Conservation (phyloP, 2,797 vertebrate species). For the Melanotaenia trifasciata region DNA sequence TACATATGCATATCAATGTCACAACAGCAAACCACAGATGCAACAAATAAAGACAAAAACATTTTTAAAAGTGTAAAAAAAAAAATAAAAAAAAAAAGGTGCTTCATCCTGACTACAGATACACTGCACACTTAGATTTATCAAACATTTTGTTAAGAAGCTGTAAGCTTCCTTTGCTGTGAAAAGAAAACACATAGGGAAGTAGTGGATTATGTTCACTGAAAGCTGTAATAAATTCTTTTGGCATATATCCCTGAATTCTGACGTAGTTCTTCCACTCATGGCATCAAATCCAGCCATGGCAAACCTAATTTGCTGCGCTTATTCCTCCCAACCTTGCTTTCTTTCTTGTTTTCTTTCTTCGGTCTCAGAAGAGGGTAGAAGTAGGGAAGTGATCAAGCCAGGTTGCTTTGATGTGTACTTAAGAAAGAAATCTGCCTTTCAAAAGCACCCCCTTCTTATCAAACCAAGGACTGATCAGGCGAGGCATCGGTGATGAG, state of each 20-base stretch:
- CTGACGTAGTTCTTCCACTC: conserved; percentile 67
- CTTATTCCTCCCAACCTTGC: conserved; percentile 62
- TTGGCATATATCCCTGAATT: conserved; percentile 79
- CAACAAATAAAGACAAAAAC: conserved; percentile 20
- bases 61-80: conserved; percentile 32
- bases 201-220: conserved; percentile 72
- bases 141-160: conserved; percentile 60
- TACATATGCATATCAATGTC: background rate
- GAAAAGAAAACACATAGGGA: conserved; percentile 52
- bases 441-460: conserved; percentile 67
- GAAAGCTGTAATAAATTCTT: conserved; percentile 78
- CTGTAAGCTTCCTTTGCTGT: conserved; percentile 35
- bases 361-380: conserved; percentile 45
- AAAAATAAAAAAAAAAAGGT: conserved; percentile 10
- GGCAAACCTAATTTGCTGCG: conserved; percentile 70
- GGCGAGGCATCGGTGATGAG: conserved; percentile 56
- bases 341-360: conserved; percentile 63
- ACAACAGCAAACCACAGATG: background rate
- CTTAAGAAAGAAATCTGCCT: conserved; percentile 74
- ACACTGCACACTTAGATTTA: conserved; percentile 39
- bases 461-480: conserved; percentile 67
- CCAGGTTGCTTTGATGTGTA: conserved; percentile 75
- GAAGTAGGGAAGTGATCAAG: conserved; percentile 51
- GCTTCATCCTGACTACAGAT: conserved; percentile 54
- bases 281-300: conserved; percentile 71